Percentiles rank a stretch among this genome's conserved stretches.
These are phyloP conservation scores for Tupiocoris notatus DNA, from an alignment of 2,888 invertebrate genomes.

Conservation along the genomic window DNA sequence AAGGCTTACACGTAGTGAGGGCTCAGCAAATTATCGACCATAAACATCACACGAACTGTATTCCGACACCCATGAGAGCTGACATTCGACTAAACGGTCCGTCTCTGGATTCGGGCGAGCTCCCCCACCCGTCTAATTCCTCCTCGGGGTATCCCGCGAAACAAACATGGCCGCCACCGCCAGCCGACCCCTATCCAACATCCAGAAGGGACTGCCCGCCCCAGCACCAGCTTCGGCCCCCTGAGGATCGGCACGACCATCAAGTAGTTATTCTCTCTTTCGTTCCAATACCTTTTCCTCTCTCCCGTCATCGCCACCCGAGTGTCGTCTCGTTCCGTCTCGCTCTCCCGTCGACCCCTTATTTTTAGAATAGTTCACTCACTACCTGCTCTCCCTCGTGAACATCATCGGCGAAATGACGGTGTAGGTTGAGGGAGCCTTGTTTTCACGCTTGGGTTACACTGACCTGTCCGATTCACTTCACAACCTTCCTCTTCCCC, in stretches of 20 bases:
- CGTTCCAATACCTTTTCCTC: not conserved
- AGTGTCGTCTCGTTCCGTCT: not conserved
- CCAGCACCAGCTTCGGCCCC: not conserved
- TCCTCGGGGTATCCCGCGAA: not conserved
- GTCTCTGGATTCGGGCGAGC: not conserved
- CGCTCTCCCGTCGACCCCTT: not conserved
- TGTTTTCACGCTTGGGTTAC: conserved; percentile 31
- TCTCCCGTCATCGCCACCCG: not conserved
- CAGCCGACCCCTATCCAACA: no score
- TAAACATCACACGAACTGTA: conserved; percentile 43
- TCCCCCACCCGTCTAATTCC: not conserved
- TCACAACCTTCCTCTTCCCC: not conserved
- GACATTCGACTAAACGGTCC: conserved; percentile 30
- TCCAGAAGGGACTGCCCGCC: conserved; percentile 8
- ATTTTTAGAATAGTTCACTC: conserved; percentile 36
- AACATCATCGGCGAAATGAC: not conserved
- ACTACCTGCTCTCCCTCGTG: conserved; percentile 27
- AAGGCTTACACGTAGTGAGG: conserved; percentile 44
- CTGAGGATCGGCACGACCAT: not conserved
- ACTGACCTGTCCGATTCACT: conserved; percentile 42
- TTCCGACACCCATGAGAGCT: conserved; percentile 29
- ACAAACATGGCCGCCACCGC: conserved; percentile 33
- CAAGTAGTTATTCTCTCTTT: not conserved
- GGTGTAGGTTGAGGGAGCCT: conserved; percentile 15
- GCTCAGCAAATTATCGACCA: conserved; percentile 47